Base-by-base conservation (phyloP, 2,888 invertebrate genomes). In the Heterodera filipjevi region DNA sequence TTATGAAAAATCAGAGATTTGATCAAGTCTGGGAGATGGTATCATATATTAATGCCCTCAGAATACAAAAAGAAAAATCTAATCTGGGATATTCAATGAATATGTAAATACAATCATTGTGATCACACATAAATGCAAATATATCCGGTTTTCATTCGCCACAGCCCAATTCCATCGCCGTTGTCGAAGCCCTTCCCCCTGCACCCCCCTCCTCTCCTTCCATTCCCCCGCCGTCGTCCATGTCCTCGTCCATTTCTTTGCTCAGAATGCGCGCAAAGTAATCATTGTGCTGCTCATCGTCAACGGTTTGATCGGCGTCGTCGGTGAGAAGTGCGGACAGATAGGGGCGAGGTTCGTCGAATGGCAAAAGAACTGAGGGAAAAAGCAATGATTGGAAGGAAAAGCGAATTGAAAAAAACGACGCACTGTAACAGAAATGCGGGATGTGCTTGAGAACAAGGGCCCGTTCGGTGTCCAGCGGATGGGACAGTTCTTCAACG, bases 291-390 rank as follows among this genome's bases (percentile, higher is more conserved):
- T 75, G 66, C 27, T 71, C 78, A 49, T 78, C 77, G 73, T 81
- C 81, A 19, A 59, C 75, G 66, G 79, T 66, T 32, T 81, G 79
- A 27, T 73, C 59, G 16, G 71, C 64, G n/a, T 83, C 81, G 32
- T 76, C 66, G 16, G 73, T 68, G 8, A 77, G 66, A 27, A 76
- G 46, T 32, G 81, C 81, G 22, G 66, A 73, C 35, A 76, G 35
- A 71, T 78, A 85, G 59, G 80, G 83, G 79, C 30, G 83, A 49
- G 27, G 81, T 73, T 66, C 81, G 71, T 79, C 84, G 80, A 66
- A 80, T 72, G 33, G 85, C 80, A 30, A 84, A 80, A 85, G 76
- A 5, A 85, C 82, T 84, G 66, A 27, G 16, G 16, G 8, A 35
- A 6, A 32, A 32, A 35, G 3, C 3, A 19, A 16, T 16, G 32